These are phyloP conservation scores for Lepus townsendii DNA, from an alignment of 2,797 vertebrate genomes.

Conservation along the genomic window DNA sequence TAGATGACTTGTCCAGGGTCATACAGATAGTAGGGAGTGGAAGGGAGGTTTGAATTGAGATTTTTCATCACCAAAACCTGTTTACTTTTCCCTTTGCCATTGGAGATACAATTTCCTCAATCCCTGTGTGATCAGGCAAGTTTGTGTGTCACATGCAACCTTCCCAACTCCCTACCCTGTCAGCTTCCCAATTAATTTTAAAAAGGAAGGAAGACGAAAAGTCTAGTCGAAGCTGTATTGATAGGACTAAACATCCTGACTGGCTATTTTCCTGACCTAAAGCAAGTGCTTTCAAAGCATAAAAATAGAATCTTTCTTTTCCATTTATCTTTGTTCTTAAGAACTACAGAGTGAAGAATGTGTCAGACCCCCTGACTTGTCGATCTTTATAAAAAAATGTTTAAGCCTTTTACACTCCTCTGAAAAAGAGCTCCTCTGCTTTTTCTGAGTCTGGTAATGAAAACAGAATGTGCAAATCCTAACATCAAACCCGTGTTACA, in stretches of 20 bases:
- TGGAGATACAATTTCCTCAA: not conserved
- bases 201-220: constrained; percentile 8
- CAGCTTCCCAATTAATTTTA: constrained; percentile 65
- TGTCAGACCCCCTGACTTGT: constrained; percentile 76
- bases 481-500: constrained; percentile 74
- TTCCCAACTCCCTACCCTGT: constrained; percentile 23
- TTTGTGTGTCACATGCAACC: not conserved
- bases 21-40: not conserved
- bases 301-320: constrained; percentile 80
- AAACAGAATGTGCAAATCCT: constrained; percentile 71
- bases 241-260: constrained; percentile 74
- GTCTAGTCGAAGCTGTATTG: constrained; percentile 54
- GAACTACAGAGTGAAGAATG: constrained; percentile 76
- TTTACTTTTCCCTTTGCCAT: constrained; percentile 1
- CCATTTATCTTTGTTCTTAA: constrained; percentile 82
- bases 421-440: constrained; percentile 35
- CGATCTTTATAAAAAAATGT: constrained; percentile 65
- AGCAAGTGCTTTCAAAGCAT: constrained; percentile 73
- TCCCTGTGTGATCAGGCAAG: constrained; percentile 28
- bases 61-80: not conserved
- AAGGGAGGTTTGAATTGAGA: constrained; percentile 3
- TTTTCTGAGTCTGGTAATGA: constrained; percentile 72
- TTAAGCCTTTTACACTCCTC: constrained; percentile 64
- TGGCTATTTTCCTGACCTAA: constrained; percentile 78
- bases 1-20: not conserved